phyloP scores from a whole-genome alignment of 2,888 invertebrate genomes.

The Empis livida region DNA sequence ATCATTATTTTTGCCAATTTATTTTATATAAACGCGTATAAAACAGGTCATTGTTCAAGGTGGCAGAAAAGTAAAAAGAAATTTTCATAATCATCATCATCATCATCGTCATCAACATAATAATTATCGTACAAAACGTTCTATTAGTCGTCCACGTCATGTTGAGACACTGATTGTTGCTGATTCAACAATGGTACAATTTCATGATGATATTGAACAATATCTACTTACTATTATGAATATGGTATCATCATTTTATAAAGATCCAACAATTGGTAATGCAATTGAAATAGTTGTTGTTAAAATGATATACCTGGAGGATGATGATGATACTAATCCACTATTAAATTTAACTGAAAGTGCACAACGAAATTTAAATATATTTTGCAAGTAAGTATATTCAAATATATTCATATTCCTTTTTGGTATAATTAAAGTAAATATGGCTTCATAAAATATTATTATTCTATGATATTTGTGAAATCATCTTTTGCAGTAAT shows the following conservation, averaged over 20 bases:
- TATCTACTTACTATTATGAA: slow-evolving; percentile 88
- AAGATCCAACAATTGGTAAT: slow-evolving; percentile 81
- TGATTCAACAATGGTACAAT: slow-evolving; percentile 75
- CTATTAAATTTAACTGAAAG: slow-evolving; percentile 63
- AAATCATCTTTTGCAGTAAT: no score
- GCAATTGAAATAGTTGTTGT: slow-evolving; percentile 84
- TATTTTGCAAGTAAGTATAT: slow-evolving; percentile 54
- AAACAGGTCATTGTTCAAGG: slow-evolving; percentile 33
- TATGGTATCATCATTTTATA: slow-evolving; percentile 76
- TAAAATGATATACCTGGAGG: slow-evolving; percentile 63
- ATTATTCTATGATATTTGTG: no score
- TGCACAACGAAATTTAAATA: slow-evolving; percentile 68
- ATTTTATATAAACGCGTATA: background rate
- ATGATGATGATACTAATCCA: slow-evolving; percentile 41
- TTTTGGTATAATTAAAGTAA: no score
- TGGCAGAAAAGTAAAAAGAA: slow-evolving; percentile 30
- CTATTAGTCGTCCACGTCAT: slow-evolving; percentile 61
- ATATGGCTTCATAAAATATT: no score
- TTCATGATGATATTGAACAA: slow-evolving; percentile 72
- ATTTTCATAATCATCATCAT: slow-evolving; percentile 29
- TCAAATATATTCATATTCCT: no score
- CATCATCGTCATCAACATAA: slow-evolving; percentile 7
- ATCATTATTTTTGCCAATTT: background rate
- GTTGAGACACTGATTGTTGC: slow-evolving; percentile 82
- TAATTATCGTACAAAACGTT: slow-evolving; percentile 38